Evolutionary conservation across 2,113 vertebrate genomes (phyloP).

Genomic region (Bos javanicus): DNA sequence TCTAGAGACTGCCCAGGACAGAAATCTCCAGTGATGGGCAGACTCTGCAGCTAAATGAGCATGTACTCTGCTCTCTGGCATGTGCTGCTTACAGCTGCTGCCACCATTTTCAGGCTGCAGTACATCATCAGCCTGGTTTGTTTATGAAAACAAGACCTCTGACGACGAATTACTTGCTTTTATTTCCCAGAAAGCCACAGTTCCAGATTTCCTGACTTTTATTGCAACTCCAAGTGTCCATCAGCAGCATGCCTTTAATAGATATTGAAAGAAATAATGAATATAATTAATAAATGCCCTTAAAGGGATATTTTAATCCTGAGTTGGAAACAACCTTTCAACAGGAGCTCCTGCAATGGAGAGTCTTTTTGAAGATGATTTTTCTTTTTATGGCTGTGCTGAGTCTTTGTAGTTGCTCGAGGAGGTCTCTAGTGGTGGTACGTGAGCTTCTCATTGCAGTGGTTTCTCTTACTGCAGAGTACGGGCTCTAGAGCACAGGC

Average conservation of each 20-base stretch:
- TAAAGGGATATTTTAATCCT: neutral
- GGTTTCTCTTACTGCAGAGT: neutral
- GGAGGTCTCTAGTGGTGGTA: neutral
- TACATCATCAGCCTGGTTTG: rapidly evolving
- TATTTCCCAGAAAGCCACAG: neutral
- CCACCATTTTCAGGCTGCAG: neutral
- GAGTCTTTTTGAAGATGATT: neutral
- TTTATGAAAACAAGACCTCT: neutral
- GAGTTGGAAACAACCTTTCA: neutral
- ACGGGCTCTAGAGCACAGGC: neutral
- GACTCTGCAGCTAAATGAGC: rapidly evolving
- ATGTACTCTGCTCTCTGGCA: rapidly evolving
- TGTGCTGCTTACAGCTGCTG: rapidly evolving
- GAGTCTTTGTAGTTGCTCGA: neutral
- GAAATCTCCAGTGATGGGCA: neutral
- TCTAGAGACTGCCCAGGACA: neutral
- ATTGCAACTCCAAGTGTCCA: neutral
- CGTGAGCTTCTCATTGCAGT: neutral
- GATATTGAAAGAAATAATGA: neutral
- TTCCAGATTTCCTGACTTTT: neutral
- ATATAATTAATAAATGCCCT: neutral
- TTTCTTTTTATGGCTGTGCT: neutral
- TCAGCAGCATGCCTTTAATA: neutral
- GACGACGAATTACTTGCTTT: neutral
- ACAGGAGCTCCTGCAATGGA: neutral